Base-by-base conservation (phyloP, 1,140 invertebrate genomes). In the Lepidotrigona ventralis region DNA sequence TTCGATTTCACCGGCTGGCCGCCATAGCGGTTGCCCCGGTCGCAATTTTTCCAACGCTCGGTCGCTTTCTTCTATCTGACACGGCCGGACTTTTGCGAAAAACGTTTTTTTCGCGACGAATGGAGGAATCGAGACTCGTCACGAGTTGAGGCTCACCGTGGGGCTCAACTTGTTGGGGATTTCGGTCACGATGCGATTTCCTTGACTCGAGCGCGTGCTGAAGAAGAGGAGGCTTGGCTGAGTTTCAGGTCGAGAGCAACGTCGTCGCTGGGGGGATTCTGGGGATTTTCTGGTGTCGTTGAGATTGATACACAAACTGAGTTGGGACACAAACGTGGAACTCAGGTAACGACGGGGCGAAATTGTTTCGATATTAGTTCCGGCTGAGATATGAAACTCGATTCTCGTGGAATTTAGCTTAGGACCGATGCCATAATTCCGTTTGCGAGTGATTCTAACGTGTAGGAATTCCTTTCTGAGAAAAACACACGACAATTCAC, bases 1-100 rank as follows among this genome's bases (percentile, higher is more conserved):
- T 69, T 86, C 74, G 77, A 86, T 81, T 87, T 68, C 56, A 63
- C 75, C 66, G 33, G 17, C 15, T 14, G 72, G 68, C 29, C 58
- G 58, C 58, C 58, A 60, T 60, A n/a, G 6, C 39, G 39, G 23
- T 60, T 60, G 23, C 51, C 19, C 58, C 14, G 53, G 33, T 53
- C 23, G 8, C 66, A 4, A 11, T 17, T 56, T 26, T 21, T 15
- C 23, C 66, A 23, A 46, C 21, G n/a, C 4, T 26, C 60, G 76
- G 63, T 53, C 72, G 46, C 12, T 60, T n/a, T n/a, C 76, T 82
- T 77, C 53, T 64, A 78, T 29, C 15, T 23, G 51, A 17, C 15
- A 14, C 58, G 0, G 11, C 33, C 33, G 33, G 2, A 33, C 29
- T 39, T 39, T 39, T 39, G 39, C 39, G 6, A 39, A 33, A 46